phyloP scores from a whole-genome alignment of 2,888 invertebrate species.

The Drymonia ruficornis region DNA sequence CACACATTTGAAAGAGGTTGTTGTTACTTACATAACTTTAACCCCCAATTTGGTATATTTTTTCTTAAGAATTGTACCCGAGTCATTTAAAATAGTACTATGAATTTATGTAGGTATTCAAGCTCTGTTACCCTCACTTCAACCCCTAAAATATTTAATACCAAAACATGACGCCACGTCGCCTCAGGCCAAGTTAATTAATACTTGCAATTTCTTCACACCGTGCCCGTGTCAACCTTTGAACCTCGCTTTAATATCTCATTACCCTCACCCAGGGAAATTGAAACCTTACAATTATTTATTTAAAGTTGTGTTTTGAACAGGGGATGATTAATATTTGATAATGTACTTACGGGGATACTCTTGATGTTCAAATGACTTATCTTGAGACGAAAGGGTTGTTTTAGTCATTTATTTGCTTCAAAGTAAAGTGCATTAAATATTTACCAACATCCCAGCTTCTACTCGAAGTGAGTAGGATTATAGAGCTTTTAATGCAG shows the following conservation, averaged over 20 bases:
- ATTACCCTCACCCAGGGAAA: slow-evolving; percentile 21
- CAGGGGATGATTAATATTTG: slow-evolving; percentile 28
- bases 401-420: not conserved
- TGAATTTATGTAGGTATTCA: too few species aligned
- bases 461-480: not conserved
- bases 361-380: slow-evolving; percentile 16
- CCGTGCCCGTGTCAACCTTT: slow-evolving; percentile 29
- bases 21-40: too few species aligned
- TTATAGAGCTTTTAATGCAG: too few species aligned
- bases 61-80: too few species aligned
- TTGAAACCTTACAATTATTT: slow-evolving; percentile 18
- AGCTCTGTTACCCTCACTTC: too few species aligned
- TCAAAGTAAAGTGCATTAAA: not conserved
- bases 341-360: slow-evolving; percentile 28
- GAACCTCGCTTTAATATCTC: slow-evolving; percentile 24
- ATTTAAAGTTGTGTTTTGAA: not conserved
- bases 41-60: too few species aligned
- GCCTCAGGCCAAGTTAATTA: slow-evolving; percentile 31
- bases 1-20: too few species aligned
- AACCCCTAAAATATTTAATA: not conserved
- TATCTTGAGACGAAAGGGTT: not conserved
- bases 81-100: too few species aligned
- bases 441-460: not conserved
- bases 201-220: slow-evolving; percentile 29
- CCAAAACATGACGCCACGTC: slow-evolving; percentile 12